A percentile compares a stretch with the other conserved stretches of the same genome.
These are phyloP conservation scores for Pseudolycoriella hygida DNA, from an alignment of 2,888 invertebrate species.

Conservation along the genomic window DNA sequence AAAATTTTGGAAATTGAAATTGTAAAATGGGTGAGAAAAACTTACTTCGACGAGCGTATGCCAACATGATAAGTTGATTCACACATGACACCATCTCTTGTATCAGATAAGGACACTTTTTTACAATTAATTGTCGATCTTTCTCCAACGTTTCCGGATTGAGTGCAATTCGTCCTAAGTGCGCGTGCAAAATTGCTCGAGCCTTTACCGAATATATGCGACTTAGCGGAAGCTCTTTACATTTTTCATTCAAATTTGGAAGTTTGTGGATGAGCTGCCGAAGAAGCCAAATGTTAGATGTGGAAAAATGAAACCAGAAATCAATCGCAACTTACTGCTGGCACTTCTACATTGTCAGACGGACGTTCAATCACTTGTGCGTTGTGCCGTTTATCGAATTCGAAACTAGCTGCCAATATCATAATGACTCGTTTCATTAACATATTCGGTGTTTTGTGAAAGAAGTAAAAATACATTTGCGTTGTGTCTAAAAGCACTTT, in stretches of 20 bases:
- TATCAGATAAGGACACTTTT: constrained; percentile 85
- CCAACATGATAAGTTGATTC: constrained; percentile 80
- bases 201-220: constrained; percentile 85
- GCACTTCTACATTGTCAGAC: constrained; percentile 89
- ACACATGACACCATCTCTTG: constrained; percentile 96
- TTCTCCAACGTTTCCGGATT: constrained; percentile 64
- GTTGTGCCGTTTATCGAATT: constrained; percentile 89
- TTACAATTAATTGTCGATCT: constrained; percentile 68
- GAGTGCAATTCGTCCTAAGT: constrained; percentile 68
- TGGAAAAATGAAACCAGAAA: constrained; percentile 1
- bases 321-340: constrained; percentile 41
- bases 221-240: constrained; percentile 87
- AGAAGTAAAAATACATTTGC: constrained; percentile 87
- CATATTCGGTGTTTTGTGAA: constrained; percentile 93
- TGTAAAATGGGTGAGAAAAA: constrained; percentile 13
- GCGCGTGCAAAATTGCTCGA: constrained; percentile 87
- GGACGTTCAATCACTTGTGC: constrained; percentile 84
- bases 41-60: constrained; percentile 76
- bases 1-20: too few species aligned
- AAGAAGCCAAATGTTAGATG: constrained; percentile 37
- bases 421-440: constrained; percentile 86
- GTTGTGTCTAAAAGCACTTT: constrained; percentile 94
- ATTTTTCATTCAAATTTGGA: constrained; percentile 86
- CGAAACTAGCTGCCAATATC: constrained; percentile 91
- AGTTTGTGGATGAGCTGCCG: constrained; percentile 54